A percentile compares a stretch with the other conserved stretches of the same genome.
Evolutionary conservation across 2,113 vertebrate genomes (phyloP).

Genomic region (Tonatia bakeri): DNA sequence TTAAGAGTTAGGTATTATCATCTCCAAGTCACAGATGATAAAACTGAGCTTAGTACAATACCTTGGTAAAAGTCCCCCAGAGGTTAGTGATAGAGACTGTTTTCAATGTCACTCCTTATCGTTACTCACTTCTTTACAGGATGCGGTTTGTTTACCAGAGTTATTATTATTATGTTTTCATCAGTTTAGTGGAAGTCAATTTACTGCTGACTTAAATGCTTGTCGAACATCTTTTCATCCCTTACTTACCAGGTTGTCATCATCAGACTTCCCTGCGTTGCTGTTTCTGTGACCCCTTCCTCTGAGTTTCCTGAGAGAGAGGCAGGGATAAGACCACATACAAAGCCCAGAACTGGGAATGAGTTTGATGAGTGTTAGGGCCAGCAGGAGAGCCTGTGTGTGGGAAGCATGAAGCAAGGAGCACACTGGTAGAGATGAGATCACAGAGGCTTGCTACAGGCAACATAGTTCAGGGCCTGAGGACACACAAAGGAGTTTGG

Average conservation of each 20-base stretch:
- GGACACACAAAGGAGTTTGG: not conserved
- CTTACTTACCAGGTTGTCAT: not conserved
- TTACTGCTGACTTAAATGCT: not conserved
- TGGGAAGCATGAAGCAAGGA: not conserved
- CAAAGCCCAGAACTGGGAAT: not conserved
- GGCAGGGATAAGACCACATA: not conserved
- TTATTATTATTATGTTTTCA: not conserved
- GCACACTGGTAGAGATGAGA: not conserved
- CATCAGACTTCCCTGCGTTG: not conserved
- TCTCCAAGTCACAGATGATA: not conserved
- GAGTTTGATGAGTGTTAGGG: not conserved
- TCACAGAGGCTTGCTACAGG: not conserved
- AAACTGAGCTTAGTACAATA: not conserved
- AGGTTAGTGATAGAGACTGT: not conserved
- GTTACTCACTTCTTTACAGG: not conserved
- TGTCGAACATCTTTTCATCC: not conserved
- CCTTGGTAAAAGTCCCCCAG: not conserved
- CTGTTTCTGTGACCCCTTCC: not conserved
- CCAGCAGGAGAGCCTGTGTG: not conserved
- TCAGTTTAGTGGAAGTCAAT: not conserved
- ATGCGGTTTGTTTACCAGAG: not conserved
- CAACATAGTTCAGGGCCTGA: not conserved
- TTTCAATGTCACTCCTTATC: not conserved
- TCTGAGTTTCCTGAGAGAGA: not conserved
- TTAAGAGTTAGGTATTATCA: not conserved